These are phyloP conservation scores for Mylabris sibirica DNA, from an alignment of 2,888 invertebrate species.

Conservation along the genomic window DNA sequence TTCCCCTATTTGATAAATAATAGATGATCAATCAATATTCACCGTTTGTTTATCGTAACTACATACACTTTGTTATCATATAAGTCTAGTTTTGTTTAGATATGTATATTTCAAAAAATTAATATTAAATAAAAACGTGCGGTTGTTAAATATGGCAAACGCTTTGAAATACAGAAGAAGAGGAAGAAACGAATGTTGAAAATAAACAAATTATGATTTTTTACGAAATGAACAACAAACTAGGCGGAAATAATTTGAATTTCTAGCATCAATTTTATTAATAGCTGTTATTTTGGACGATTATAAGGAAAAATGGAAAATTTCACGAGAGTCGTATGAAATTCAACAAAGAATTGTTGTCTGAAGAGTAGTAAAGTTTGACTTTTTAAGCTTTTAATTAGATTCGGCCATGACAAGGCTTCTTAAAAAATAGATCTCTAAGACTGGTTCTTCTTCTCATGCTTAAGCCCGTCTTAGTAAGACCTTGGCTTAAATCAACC, in stretches of 20 bases:
- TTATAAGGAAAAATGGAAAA: no score
- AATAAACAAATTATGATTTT: background rate
- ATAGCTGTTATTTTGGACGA: background rate
- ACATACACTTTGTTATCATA: background rate
- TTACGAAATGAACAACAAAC: background rate
- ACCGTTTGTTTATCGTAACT: slow-evolving; percentile 1
- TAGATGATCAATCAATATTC: slow-evolving; percentile 29
- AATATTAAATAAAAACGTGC: background rate
- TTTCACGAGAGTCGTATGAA: no score
- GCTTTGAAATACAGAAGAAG: background rate
- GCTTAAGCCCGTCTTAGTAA: no score
- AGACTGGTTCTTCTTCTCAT: no score
- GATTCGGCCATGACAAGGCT: no score
- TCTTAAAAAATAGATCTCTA: no score
- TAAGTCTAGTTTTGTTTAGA: background rate
- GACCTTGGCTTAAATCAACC: no score
- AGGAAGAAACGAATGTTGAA: background rate
- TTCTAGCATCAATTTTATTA: background rate
- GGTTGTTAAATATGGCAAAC: background rate
- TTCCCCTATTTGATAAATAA: slow-evolving; percentile 29
- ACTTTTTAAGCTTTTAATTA: no score
- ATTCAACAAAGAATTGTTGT: no score
- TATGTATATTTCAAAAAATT: no score
- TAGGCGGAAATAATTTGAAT: slow-evolving; percentile 7
- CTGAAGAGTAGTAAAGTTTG: no score